Percentiles rank a stretch among this genome's conserved stretches.
These are phyloP conservation scores for Bombus polaris DNA, from an alignment of 1,140 invertebrate genomes.

Conservation along the genomic window DNA sequence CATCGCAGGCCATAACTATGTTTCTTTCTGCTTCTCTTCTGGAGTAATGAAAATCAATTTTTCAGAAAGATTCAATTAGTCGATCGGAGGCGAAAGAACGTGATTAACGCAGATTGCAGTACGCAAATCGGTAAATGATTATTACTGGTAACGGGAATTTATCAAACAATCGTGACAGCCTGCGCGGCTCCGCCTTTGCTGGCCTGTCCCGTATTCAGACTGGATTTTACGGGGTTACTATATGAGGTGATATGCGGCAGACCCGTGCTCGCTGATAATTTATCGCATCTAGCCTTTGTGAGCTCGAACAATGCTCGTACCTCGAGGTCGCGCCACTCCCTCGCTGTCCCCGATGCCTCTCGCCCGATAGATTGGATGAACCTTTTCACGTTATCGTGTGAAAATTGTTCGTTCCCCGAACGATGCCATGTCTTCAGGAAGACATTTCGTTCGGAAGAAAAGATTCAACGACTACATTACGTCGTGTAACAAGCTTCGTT, in stretches of 20 bases:
- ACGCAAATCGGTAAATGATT: background rate
- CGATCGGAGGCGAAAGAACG: too few species aligned
- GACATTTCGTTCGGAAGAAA: background rate
- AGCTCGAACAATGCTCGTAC: constrained; percentile 61
- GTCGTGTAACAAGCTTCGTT: background rate
- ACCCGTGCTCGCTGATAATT: constrained; percentile 65
- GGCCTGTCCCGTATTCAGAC: constrained; percentile 25
- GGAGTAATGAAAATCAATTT: background rate
- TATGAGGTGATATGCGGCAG: constrained; percentile 24
- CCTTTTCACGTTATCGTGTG: background rate
- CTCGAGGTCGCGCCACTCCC: constrained; percentile 8
- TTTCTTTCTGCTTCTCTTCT: too few species aligned
- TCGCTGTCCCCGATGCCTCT: background rate
- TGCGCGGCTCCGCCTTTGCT: background rate
- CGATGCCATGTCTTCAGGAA: too few species aligned
- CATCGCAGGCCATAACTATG: background rate
- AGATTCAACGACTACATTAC: background rate
- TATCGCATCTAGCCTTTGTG: constrained; percentile 68
- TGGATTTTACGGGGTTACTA: constrained; percentile 41
- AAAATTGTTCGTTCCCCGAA: background rate
- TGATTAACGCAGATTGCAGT: constrained; percentile 1
- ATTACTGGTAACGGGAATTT: constrained; percentile 27
- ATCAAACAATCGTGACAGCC: constrained; percentile 1
- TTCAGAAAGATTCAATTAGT: background rate
- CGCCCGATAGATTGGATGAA: background rate